Conservation (phyloP, 2,113 vertebrate species). For the Pycnonotus jocosus region DNA sequence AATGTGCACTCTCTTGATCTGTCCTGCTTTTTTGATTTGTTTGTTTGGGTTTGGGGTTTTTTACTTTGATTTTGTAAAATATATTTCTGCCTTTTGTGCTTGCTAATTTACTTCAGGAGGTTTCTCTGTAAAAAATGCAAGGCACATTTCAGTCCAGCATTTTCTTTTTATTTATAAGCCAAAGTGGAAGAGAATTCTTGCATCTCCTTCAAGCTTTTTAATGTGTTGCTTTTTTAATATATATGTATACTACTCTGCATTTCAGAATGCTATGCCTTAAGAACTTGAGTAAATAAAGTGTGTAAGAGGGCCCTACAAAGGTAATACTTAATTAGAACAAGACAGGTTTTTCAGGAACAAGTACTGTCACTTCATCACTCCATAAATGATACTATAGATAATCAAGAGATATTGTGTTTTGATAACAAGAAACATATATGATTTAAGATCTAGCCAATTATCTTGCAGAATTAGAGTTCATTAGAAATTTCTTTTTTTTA, state of each 20-base stretch:
- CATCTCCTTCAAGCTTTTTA: neutral
- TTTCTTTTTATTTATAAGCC: neutral
- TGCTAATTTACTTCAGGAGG: neutral
- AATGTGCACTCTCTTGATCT: neutral
- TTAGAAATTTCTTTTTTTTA: neutral
- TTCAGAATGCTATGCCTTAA: neutral
- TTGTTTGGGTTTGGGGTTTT: neutral
- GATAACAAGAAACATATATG: neutral
- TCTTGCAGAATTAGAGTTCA: neutral
- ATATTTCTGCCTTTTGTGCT: neutral
- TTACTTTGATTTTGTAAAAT: neutral
- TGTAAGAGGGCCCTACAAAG: neutral
- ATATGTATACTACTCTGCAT: neutral
- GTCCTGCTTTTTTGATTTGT: neutral
- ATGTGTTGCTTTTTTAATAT: neutral
- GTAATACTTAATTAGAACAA: conserved; percentile 27
- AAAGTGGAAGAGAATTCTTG: neutral
- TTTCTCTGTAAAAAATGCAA: neutral
- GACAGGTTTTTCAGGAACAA: conserved; percentile 3
- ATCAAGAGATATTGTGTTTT: conserved; percentile 25
- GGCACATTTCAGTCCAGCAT: neutral
- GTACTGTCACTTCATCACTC: conserved; percentile 5
- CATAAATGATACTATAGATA: conserved; percentile 12
- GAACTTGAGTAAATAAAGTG: conserved; percentile 31
- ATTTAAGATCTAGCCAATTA: neutral